Conservation (phyloP, 2,888 invertebrate genomes). For the Flexamia atlantica region DNA sequence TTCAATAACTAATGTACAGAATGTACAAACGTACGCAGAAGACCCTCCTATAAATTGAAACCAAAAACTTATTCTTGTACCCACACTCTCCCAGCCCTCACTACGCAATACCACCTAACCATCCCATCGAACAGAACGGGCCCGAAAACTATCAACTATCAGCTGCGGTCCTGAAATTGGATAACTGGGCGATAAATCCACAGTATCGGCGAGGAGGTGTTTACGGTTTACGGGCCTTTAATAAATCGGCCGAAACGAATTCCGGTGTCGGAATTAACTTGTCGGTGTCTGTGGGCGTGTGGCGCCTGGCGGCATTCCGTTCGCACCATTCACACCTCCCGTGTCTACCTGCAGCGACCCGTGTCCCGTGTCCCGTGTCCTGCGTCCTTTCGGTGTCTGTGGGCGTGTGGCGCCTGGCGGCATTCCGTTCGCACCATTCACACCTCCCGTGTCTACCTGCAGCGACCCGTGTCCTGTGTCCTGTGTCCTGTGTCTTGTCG, state of each 20-base stretch:
- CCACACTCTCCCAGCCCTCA: too few species aligned
- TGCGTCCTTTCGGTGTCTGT: too few species aligned
- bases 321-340: not conserved
- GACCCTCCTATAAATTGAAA: too few species aligned
- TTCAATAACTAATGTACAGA: too few species aligned
- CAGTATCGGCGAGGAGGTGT: conserved; percentile 20
- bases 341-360: conserved; percentile 1
- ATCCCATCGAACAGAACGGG: conserved; percentile 54
- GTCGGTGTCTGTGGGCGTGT: conserved; percentile 33
- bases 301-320: conserved; percentile 9
- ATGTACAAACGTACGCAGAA: too few species aligned
- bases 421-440: too few species aligned
- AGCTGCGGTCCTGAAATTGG: conserved; percentile 30
- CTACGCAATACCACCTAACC: too few species aligned
- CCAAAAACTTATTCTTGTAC: too few species aligned
- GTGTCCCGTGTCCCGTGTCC: not conserved
- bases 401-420: too few species aligned
- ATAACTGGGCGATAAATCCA: conserved; percentile 48
- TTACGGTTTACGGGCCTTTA: conserved; percentile 51
- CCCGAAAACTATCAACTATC: conserved; percentile 23
- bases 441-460: too few species aligned
- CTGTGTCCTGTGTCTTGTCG: too few species aligned
- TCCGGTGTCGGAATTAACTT: conserved; percentile 53
- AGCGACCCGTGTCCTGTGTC: too few species aligned
- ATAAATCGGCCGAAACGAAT: conserved; percentile 52